These are phyloP conservation scores for Steinernema feltiae DNA, from an alignment of 1,140 invertebrate species.

Conservation along the genomic window DNA sequence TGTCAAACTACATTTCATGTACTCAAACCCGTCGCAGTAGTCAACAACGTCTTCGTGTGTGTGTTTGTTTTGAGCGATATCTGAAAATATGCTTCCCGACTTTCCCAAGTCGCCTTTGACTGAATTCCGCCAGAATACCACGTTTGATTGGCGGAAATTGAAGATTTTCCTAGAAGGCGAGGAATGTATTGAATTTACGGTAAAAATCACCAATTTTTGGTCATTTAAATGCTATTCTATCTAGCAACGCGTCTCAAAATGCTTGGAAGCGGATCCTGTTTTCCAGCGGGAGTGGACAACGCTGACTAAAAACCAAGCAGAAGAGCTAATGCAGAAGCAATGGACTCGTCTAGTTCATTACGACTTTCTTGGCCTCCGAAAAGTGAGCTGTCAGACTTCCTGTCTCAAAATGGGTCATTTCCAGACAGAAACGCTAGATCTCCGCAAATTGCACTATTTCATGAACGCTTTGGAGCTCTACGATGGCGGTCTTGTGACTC, in stretches of 20 bases:
- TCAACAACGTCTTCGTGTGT: neutral
- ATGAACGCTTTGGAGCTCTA: neutral
- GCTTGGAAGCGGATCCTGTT: conserved; percentile 70
- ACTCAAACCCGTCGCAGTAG: neutral
- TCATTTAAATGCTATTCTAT: conserved; percentile 16
- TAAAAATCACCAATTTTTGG: conserved; percentile 54
- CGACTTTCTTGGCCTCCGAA: conserved; percentile 62
- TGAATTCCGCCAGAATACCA: conserved; percentile 67
- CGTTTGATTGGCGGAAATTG: conserved; percentile 74
- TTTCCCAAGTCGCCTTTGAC: neutral
- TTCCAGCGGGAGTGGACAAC: conserved; percentile 64
- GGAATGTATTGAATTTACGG: conserved; percentile 69
- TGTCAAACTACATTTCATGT: neutral
- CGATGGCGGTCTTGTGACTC: neutral
- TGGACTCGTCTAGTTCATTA: conserved; percentile 66
- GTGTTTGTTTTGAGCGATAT: neutral
- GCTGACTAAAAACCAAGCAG: conserved; percentile 68
- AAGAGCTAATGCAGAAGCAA: conserved; percentile 65
- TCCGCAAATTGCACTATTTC: neutral
- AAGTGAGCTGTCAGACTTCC: neutral
- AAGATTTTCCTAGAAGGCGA: conserved; percentile 70
- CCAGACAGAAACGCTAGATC: neutral
- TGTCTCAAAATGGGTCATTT: neutral
- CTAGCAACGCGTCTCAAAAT: neutral
- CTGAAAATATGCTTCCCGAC: neutral